These are phyloP conservation scores for Tenodera sinensis DNA, from an alignment of 2,888 invertebrate genomes.

Conservation along the genomic window DNA sequence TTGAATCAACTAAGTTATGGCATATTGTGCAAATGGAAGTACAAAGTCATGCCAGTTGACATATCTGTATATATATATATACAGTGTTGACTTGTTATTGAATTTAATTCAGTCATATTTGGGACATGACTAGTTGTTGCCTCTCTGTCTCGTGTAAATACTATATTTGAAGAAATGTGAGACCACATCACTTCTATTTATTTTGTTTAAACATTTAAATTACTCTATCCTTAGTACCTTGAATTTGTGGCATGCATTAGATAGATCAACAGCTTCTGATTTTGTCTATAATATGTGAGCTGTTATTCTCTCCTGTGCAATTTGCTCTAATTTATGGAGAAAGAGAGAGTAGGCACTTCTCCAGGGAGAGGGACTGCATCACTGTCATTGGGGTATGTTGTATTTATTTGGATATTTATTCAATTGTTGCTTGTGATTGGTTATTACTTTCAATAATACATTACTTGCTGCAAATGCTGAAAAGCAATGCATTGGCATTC, in stretches of 20 bases:
- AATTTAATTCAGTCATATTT: not conserved
- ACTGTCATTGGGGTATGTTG: no score
- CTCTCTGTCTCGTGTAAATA: not conserved
- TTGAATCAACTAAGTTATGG: not conserved
- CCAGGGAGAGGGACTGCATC: no score
- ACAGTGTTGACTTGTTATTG: not conserved
- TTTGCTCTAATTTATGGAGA: no score
- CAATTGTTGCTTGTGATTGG: no score
- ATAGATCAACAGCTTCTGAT: not conserved
- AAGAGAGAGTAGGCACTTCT: no score
- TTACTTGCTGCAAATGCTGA: no score
- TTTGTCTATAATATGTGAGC: no score
- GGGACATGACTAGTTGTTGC: not conserved
- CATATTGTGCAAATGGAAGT: not conserved
- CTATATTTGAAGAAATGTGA: not conserved
- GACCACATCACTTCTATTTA: not conserved
- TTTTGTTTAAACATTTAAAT: not conserved
- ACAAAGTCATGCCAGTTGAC: not conserved
- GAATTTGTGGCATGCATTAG: not conserved
- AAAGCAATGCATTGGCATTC: not conserved
- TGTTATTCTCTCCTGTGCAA: no score
- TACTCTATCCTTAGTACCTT: not conserved
- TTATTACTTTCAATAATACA: no score
- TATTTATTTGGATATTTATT: no score
- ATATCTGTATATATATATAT: not conserved